Evolutionary conservation across 2,797 vertebrate species (phyloP).

Genomic region (Neostethus bicornis): DNA sequence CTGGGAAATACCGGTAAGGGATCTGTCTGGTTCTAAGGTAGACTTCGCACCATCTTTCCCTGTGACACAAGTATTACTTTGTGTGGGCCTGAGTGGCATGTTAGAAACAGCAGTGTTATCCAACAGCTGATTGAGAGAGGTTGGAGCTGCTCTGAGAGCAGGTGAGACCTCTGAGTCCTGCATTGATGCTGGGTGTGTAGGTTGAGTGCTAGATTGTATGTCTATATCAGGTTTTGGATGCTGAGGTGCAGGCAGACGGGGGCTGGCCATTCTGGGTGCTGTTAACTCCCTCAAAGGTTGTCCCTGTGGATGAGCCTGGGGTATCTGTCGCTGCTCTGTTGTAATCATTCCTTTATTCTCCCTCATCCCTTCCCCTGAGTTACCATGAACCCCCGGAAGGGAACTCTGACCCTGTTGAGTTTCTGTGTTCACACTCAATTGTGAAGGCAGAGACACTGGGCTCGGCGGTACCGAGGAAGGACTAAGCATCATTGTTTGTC

Average conservation of each 20-base stretch:
- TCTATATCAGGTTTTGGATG: constrained; percentile 84
- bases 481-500: constrained; percentile 84
- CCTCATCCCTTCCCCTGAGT: constrained; percentile 80
- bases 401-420: constrained; percentile 80
- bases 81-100: constrained; percentile 80
- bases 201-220: constrained; percentile 68
- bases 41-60: constrained; percentile 68
- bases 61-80: constrained; percentile 41
- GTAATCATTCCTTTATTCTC: constrained; percentile 79
- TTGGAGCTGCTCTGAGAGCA: constrained; percentile 88
- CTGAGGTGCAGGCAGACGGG: constrained; percentile 76
- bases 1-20: constrained; percentile 59
- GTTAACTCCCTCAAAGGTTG: constrained; percentile 84
- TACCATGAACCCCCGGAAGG: constrained; percentile 70
- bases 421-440: constrained; percentile 70
- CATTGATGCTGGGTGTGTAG: constrained; percentile 46
- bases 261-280: constrained; percentile 77
- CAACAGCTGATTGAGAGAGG: constrained; percentile 94
- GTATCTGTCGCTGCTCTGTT: constrained; percentile 80
- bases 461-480: constrained; percentile 80
- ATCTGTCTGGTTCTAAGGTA: constrained; percentile 61
- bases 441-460: constrained; percentile 79
- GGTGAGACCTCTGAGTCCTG: constrained; percentile 84
- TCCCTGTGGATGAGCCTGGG: constrained; percentile 65
- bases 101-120: constrained; percentile 87